A percentile compares a stretch with the other conserved stretches of the same genome.
These are phyloP conservation scores for Drosophila parabipectinata DNA, from an alignment of 1,140 invertebrate genomes.

Conservation along the genomic window DNA sequence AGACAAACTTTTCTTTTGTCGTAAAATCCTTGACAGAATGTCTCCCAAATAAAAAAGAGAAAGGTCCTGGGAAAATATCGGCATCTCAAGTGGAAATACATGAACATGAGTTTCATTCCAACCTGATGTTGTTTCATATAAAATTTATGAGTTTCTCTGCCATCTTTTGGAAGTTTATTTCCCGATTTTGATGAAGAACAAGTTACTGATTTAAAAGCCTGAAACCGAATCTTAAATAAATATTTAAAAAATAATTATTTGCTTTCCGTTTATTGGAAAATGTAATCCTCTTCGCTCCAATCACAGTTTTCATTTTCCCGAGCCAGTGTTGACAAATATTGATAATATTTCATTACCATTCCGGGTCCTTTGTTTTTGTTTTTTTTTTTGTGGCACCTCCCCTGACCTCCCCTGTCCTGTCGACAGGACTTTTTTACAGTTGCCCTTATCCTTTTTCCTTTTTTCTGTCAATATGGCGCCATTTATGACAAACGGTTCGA, in stretches of 20 bases:
- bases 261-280: neutral
- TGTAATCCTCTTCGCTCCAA: conserved; percentile 15
- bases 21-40: conserved; percentile 28
- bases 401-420: conserved; percentile 1
- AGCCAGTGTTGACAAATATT: conserved; percentile 44
- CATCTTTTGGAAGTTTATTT: conserved; percentile 19
- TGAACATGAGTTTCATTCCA: conserved; percentile 12
- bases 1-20: conserved; percentile 34
- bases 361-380: neutral
- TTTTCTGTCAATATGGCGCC: conserved; percentile 70
- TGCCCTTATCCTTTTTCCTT: neutral
- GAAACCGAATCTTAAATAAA: no score
- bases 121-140: conserved; percentile 30
- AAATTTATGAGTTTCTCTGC: conserved; percentile 35
- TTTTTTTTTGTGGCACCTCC: neutral
- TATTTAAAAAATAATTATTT: neutral
- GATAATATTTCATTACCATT: conserved; percentile 46
- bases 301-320: conserved; percentile 18
- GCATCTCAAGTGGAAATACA: conserved; percentile 44
- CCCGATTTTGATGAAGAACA: conserved; percentile 4
- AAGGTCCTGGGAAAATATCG: conserved; percentile 14
- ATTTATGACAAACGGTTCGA: conserved; percentile 70
- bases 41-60: neutral
- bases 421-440: conserved; percentile 7
- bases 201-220: conserved; percentile 18